Conservation (phyloP, 2,113 vertebrate genomes). For the Syngnathus floridae region DNA sequence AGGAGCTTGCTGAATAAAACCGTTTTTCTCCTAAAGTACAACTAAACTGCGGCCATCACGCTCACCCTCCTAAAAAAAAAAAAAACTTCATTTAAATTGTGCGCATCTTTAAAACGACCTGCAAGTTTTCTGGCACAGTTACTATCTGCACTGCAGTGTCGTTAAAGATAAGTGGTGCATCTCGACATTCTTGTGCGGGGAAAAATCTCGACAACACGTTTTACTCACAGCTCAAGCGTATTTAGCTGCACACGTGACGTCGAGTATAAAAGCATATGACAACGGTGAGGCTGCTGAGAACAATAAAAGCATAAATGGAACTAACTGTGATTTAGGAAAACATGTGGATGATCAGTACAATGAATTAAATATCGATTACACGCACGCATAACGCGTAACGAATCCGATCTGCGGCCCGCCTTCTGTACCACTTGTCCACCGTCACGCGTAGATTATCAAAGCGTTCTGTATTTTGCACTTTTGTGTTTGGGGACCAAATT, state of each 20-base stretch:
- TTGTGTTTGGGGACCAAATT: not conserved
- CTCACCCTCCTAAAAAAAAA: not conserved
- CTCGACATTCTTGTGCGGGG: slow-evolving; percentile 9
- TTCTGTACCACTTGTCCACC: slow-evolving; percentile 50
- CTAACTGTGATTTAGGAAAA: not conserved
- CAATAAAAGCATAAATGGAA: not conserved
- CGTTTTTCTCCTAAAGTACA: not conserved
- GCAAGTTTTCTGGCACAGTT: not conserved
- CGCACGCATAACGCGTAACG: not conserved
- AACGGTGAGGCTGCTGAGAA: not conserved
- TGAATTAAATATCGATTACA: not conserved
- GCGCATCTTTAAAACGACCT: not conserved
- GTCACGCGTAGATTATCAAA: not conserved
- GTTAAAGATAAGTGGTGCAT: slow-evolving; percentile 22
- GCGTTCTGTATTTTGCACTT: not conserved
- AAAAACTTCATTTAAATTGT: not conserved
- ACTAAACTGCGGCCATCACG: not conserved
- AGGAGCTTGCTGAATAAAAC: slow-evolving; percentile 1
- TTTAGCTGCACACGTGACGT: not conserved
- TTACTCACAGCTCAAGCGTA: not conserved
- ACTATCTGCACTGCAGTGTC: slow-evolving; percentile 4
- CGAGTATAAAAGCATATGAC: not conserved
- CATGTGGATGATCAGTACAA: not conserved
- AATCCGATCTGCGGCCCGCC: slow-evolving; percentile 50
- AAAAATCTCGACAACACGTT: slow-evolving; percentile 9